Conservation (phyloP, 2,113 vertebrate genomes). For the Anguilla japonica region DNA sequence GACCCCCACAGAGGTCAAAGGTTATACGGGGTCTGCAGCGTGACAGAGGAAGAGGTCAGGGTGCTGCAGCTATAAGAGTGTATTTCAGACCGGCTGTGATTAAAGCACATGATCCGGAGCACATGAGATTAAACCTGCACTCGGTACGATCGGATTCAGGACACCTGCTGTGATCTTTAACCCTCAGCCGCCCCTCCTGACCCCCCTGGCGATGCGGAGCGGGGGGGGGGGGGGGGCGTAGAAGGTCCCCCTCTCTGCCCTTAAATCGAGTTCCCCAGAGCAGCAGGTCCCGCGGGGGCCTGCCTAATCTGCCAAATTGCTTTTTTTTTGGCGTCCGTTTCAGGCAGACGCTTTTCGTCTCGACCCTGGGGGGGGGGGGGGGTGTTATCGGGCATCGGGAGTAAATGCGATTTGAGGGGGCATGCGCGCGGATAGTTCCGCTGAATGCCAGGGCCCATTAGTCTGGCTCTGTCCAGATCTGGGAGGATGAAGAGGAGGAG, state of each 20-base stretch:
- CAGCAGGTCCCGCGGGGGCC: neutral
- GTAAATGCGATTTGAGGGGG: neutral
- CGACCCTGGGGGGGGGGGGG: neutral
- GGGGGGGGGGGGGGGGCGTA: neutral
- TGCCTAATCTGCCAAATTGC: neutral
- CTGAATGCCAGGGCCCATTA: neutral
- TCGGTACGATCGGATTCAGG: no score
- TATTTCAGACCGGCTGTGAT: neutral
- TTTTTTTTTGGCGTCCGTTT: neutral
- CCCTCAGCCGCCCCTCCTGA: neutral
- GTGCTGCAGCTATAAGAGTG: no score
- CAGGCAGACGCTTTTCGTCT: neutral
- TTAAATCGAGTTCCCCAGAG: conserved; percentile 51
- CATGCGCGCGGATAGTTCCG: neutral
- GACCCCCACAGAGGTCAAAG: no score
- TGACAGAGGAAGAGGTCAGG: no score
- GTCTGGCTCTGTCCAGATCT: neutral
- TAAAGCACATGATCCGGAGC: neutral
- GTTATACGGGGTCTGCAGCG: no score
- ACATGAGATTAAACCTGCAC: neutral
- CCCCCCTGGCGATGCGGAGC: no score
- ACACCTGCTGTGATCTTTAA: neutral
- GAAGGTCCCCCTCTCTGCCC: conserved; percentile 47
- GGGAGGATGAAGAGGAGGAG: neutral
- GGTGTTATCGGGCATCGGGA: neutral